These are phyloP conservation scores for Drosophila ustulata DNA, from an alignment of 2,888 invertebrate genomes.

Conservation along the genomic window DNA sequence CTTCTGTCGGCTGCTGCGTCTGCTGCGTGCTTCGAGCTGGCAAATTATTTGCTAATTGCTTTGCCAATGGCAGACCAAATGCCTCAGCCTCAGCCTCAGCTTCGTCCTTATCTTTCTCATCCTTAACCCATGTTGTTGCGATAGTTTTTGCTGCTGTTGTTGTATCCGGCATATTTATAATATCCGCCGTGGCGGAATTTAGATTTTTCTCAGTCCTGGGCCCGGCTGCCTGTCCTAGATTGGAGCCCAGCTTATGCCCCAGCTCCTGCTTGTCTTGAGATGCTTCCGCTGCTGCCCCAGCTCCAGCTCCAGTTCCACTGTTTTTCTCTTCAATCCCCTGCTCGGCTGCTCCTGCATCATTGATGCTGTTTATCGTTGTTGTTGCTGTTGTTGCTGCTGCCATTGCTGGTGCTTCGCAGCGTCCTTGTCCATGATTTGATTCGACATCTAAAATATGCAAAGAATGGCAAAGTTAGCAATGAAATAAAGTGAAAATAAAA, in stretches of 20 bases:
- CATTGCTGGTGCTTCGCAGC: slow-evolving; percentile 53
- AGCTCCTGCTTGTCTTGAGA: slow-evolving; percentile 26
- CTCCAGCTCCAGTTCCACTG: slow-evolving; percentile 43
- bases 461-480: slow-evolving; percentile 67
- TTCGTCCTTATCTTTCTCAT: neutral
- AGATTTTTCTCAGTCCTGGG: slow-evolving; percentile 70
- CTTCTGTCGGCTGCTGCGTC: slow-evolving; percentile 26
- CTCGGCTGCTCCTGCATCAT: slow-evolving; percentile 48
- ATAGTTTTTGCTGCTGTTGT: slow-evolving; percentile 31
- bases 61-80: slow-evolving; percentile 43
- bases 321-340: slow-evolving; percentile 33
- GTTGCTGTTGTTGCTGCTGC: slow-evolving; percentile 31
- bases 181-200: slow-evolving; percentile 75
- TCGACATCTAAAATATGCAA: slow-evolving; percentile 80
- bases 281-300: slow-evolving; percentile 28
- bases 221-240: slow-evolving; percentile 39
- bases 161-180: slow-evolving; percentile 73
- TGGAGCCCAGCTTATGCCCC: slow-evolving; percentile 23
- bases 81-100: slow-evolving; percentile 8
- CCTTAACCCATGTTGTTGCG: slow-evolving; percentile 29
- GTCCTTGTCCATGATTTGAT: slow-evolving; percentile 75
- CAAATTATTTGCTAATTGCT: slow-evolving; percentile 77
- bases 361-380: slow-evolving; percentile 48
- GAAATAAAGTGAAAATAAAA: slow-evolving; percentile 75
- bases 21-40: slow-evolving; percentile 52